These are phyloP conservation scores for Aplodontia rufa DNA, from an alignment of 2,113 vertebrate genomes.

Conservation along the genomic window DNA sequence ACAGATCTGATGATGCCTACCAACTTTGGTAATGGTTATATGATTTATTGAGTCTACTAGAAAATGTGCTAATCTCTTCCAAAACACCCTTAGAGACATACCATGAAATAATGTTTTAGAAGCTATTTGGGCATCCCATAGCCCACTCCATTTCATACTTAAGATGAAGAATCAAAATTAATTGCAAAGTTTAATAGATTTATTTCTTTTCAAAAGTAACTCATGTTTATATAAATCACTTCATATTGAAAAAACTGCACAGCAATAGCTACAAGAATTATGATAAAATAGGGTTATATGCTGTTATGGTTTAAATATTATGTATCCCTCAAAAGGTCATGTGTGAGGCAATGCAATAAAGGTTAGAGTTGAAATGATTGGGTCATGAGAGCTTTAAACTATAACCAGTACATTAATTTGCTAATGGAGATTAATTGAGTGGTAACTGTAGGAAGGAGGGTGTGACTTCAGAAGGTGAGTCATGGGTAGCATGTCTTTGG, in stretches of 20 bases:
- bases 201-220: background rate
- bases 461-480: too few species aligned
- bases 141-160: background rate
- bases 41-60: background rate
- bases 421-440: too few species aligned
- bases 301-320: too few species aligned
- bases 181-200: background rate
- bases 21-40: rapidly evolving
- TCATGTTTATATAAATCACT: background rate
- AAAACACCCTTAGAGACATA: background rate
- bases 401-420: too few species aligned
- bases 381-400: too few species aligned
- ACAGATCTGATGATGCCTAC: too few species aligned
- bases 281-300: background rate
- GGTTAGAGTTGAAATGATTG: too few species aligned
- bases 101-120: background rate
- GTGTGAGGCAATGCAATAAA: too few species aligned
- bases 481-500: too few species aligned
- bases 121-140: rapidly evolving
- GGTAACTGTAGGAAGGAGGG: too few species aligned
- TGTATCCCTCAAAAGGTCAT: too few species aligned
- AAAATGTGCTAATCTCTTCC: background rate
- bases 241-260: background rate
- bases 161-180: background rate
- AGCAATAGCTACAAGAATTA: background rate